Evolutionary conservation across 2,888 invertebrate species (phyloP).

Genomic region (Coenonympha glycerion): DNA sequence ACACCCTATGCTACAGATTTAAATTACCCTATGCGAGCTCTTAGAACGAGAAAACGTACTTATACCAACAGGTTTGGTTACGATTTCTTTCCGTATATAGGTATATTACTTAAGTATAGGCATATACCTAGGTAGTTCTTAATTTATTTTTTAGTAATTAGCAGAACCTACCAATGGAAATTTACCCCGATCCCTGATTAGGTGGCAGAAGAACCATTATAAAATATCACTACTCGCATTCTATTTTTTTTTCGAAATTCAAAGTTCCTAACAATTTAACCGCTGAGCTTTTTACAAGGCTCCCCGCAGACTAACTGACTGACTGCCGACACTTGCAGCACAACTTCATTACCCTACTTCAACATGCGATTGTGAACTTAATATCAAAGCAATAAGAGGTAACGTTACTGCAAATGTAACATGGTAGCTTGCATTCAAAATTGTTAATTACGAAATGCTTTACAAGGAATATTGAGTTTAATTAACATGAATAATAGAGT

Average conservation of each 20-base stretch:
- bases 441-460: not conserved
- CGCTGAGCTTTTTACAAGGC: constrained; percentile 12
- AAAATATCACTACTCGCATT: too few relatives aligned
- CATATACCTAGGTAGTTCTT: too few relatives aligned
- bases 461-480: not conserved
- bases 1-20: too few relatives aligned
- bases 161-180: too few relatives aligned
- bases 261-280: constrained; percentile 9
- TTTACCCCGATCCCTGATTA: too few relatives aligned
- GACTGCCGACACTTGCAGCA: constrained; percentile 1
- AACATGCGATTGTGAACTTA: not conserved
- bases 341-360: not conserved
- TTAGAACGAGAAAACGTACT: too few relatives aligned
- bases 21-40: too few relatives aligned
- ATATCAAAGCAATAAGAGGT: not conserved
- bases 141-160: not conserved
- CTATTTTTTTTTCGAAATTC: not conserved
- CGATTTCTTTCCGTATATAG: too few relatives aligned
- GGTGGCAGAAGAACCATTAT: too few relatives aligned
- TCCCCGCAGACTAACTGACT: constrained; percentile 17
- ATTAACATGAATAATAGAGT: not conserved
- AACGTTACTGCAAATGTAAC: not conserved
- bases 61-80: too few relatives aligned
- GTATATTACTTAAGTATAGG: too few relatives aligned
- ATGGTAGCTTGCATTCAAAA: not conserved